Evolutionary conservation across 2,113 vertebrate genomes (phyloP).

Genomic region (Phaethon lepturus): DNA sequence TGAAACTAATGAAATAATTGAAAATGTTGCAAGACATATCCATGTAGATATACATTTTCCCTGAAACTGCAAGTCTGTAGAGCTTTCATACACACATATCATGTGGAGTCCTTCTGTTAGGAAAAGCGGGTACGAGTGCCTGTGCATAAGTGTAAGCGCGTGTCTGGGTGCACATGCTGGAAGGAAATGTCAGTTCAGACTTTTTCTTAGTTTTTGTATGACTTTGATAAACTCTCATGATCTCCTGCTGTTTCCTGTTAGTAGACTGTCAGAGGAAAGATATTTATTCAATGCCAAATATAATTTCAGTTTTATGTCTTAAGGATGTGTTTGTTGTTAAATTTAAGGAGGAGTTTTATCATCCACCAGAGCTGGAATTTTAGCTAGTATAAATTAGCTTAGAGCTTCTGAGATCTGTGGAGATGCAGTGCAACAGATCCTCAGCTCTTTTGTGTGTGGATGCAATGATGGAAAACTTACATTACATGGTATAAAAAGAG

Average conservation of each 20-base stretch:
- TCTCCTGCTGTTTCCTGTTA: neutral
- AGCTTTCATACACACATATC: neutral
- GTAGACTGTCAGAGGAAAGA: neutral
- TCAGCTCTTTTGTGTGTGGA: neutral
- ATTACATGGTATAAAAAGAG: neutral
- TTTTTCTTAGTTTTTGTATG: neutral
- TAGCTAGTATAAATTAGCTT: neutral
- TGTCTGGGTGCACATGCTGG: neutral
- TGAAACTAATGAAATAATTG: neutral
- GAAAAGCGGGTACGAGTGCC: accelerated
- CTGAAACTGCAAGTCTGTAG: neutral
- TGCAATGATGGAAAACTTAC: neutral
- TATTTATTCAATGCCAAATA: neutral
- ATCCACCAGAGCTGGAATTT: neutral
- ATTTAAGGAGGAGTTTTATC: neutral
- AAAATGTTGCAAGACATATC: neutral
- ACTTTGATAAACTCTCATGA: neutral
- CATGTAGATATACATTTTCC: neutral
- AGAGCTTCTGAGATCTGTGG: neutral
- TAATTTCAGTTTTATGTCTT: neutral
- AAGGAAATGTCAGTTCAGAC: neutral
- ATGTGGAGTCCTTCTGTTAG: neutral
- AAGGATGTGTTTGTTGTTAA: neutral
- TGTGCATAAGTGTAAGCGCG: neutral
- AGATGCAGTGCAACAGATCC: neutral